Conservation (phyloP, 2,888 invertebrate species). For the Trichopria drosophilae region DNA sequence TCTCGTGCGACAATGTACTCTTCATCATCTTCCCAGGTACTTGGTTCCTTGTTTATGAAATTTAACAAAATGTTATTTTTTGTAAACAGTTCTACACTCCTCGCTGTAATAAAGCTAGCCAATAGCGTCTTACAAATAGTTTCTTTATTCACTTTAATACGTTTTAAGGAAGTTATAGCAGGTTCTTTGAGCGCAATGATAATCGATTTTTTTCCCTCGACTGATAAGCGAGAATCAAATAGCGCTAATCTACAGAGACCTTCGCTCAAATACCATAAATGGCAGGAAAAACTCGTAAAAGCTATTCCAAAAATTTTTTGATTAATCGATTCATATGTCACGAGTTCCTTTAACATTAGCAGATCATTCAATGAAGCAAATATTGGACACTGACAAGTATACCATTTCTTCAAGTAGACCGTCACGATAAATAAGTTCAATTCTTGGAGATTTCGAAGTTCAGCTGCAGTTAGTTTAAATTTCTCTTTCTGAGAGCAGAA, state of each 20-base stretch:
- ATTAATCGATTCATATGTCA: constrained; percentile 3
- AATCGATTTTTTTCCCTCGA: constrained; percentile 7
- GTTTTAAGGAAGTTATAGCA: neutral
- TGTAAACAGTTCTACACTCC: constrained; percentile 10
- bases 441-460: constrained; percentile 3
- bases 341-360: constrained; percentile 1
- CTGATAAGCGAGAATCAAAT: constrained; percentile 6
- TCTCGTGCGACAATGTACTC: neutral
- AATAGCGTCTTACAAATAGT: neutral
- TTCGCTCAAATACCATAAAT: constrained; percentile 4
- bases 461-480: constrained; percentile 7
- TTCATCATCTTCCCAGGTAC: constrained; percentile 5
- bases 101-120: constrained; percentile 4
- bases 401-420: constrained; percentile 7
- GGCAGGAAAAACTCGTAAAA: neutral
- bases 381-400: constrained; percentile 4
- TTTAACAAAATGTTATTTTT: too few species aligned
- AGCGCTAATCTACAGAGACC: constrained; percentile 6
- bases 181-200: neutral
- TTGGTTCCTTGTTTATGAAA: constrained; percentile 11
- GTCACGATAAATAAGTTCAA: constrained; percentile 9
- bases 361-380: constrained; percentile 12
- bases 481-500: too few species aligned
- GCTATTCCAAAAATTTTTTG: neutral
- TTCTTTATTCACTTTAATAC: neutral